Evolutionary conservation across 2,113 vertebrate genomes (phyloP).

Genomic region (Chionis minor): DNA sequence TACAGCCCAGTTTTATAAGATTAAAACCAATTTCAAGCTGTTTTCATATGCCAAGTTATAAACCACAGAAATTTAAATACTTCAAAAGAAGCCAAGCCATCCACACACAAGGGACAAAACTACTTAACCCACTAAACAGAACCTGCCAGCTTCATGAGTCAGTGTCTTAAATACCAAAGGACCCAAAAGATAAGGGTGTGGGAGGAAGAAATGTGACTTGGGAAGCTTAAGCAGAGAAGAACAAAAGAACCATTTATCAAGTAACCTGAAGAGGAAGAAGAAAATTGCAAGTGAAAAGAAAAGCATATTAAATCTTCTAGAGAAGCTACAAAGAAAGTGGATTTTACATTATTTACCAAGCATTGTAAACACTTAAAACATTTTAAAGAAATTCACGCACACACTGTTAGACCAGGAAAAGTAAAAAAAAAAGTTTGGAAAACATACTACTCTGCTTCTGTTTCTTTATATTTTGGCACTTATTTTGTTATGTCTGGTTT

Average conservation of each 20-base stretch:
- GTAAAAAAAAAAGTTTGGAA: neutral
- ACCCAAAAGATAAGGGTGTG: constrained; percentile 49
- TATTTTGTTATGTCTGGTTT: neutral
- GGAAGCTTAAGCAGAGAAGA: neutral
- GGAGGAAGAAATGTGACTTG: constrained; percentile 25
- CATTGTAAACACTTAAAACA: neutral
- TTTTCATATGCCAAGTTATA: neutral
- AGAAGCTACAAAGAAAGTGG: neutral
- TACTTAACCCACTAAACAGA: constrained; percentile 11
- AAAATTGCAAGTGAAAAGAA: neutral
- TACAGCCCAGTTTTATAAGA: neutral
- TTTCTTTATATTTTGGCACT: neutral
- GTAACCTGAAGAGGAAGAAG: constrained; percentile 12
- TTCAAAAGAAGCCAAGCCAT: neutral
- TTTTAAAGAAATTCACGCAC: neutral
- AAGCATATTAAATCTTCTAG: neutral
- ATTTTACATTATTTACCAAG: neutral
- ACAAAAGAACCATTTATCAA: constrained; percentile 27
- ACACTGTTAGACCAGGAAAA: neutral
- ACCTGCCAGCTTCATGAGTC: neutral
- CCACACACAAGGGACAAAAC: neutral
- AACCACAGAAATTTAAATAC: constrained; percentile 14
- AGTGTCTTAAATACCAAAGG: constrained; percentile 35
- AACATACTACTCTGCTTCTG: neutral
- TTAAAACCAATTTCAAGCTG: neutral